These are phyloP conservation scores for Microcebus lehilahytsara DNA, from an alignment of 2,113 vertebrate genomes.

Conservation along the genomic window DNA sequence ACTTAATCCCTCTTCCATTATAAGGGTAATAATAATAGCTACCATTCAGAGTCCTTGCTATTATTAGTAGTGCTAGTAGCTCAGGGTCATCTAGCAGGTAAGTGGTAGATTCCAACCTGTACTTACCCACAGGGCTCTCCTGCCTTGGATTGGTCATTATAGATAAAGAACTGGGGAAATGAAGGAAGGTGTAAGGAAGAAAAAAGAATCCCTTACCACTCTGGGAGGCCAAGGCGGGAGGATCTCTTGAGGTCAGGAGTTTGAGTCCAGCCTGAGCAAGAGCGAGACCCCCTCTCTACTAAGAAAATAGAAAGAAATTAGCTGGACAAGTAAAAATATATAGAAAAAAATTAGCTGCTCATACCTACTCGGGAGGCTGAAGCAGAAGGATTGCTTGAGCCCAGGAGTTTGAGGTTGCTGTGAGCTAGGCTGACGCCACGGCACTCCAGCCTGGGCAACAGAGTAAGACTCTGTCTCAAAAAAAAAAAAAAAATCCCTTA, in stretches of 20 bases:
- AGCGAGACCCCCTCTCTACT: no score
- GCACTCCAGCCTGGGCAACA: no score
- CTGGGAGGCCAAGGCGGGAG: no score
- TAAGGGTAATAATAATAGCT: background rate
- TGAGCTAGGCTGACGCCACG: no score
- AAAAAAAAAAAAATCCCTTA: background rate
- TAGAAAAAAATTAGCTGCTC: no score
- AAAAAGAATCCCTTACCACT: background rate
- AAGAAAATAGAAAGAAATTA: background rate
- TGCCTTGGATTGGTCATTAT: rapidly evolving
- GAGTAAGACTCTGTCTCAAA: background rate
- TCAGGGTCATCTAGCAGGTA: background rate
- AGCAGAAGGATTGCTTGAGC: no score
- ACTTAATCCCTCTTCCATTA: background rate
- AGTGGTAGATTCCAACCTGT: background rate
- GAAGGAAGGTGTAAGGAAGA: no score
- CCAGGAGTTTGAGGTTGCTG: no score
- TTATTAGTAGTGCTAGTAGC: background rate
- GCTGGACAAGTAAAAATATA: no score
- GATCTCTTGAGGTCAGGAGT: no score
- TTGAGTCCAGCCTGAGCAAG: no score
- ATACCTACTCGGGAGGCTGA: no score
- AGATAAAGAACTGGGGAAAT: background rate
- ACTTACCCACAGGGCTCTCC: background rate
- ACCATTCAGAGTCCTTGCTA: background rate